Conservation (phyloP, 2,113 vertebrate species). For the Nyctibius bracteatus region DNA sequence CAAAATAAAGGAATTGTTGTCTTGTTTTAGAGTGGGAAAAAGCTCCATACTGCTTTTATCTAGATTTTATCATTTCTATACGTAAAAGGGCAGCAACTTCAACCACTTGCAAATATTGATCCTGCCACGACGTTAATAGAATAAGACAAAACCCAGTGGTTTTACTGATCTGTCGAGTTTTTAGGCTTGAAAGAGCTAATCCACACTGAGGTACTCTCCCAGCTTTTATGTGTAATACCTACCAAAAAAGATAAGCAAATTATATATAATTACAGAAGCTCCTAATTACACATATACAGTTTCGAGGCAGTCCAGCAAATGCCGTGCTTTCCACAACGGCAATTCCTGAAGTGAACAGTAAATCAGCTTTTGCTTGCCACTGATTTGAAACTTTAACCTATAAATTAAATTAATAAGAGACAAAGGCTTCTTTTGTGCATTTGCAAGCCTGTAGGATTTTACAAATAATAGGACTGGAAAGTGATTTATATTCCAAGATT, state of each 20-base stretch:
- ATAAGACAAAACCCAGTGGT: background rate
- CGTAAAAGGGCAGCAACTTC: background rate
- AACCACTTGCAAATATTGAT: background rate
- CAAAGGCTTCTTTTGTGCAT: slow-evolving; percentile 70
- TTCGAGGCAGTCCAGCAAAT: background rate
- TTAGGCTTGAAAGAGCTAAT: background rate
- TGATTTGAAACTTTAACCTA: slow-evolving; percentile 68
- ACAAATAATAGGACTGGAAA: slow-evolving; percentile 70
- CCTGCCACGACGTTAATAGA: background rate
- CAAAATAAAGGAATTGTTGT: background rate
- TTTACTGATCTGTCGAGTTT: background rate
- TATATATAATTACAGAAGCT: slow-evolving; percentile 18
- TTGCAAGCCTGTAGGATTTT: slow-evolving; percentile 68
- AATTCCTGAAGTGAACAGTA: slow-evolving; percentile 42
- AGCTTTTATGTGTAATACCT: background rate
- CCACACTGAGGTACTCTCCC: background rate
- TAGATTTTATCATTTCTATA: background rate
- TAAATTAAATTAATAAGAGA: slow-evolving; percentile 70
- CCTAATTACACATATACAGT: slow-evolving; percentile 17
- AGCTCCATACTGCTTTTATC: background rate
- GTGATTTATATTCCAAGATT: slow-evolving; percentile 74
- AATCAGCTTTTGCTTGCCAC: slow-evolving; percentile 60
- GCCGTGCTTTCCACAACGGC: background rate
- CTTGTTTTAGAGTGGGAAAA: background rate
- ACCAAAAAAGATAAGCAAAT: background rate